Conservation (phyloP, 2,888 invertebrate genomes). For the Meloe dianella region DNA sequence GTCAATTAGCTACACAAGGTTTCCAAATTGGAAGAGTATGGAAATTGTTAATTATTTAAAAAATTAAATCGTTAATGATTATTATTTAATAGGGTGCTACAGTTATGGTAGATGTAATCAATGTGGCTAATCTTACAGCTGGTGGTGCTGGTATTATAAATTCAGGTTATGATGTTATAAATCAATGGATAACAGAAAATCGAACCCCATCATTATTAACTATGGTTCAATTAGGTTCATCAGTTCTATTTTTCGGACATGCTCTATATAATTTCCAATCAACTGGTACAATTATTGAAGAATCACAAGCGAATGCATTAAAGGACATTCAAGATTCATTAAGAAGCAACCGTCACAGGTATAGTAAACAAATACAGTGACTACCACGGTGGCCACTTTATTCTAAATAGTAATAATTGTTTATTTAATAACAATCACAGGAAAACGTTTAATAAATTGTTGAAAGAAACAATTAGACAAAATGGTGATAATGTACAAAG, state of each 20-base stretch:
- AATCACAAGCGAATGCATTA: constrained; percentile 63
- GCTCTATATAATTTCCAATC: constrained; percentile 52
- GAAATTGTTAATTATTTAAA: no score
- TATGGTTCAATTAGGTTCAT: constrained; percentile 52
- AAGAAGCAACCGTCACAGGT: constrained; percentile 63
- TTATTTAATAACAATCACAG: constrained; percentile 58
- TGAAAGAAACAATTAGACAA: constrained; percentile 63
- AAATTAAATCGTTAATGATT: no score
- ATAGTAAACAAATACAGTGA: no score
- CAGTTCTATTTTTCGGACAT: constrained; percentile 52
- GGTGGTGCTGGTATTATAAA: constrained; percentile 49
- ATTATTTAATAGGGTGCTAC: constrained; percentile 39
- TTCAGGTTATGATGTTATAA: constrained; percentile 46
- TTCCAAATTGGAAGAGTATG: constrained; percentile 46
- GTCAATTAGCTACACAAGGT: constrained; percentile 60
- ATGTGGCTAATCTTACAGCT: constrained; percentile 47
- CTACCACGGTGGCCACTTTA: no score
- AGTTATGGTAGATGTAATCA: constrained; percentile 44
- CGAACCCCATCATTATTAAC: constrained; percentile 56
- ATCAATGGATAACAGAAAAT: constrained; percentile 47
- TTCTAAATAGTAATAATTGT: no score
- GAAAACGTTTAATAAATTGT: constrained; percentile 66
- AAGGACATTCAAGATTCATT: constrained; percentile 63
- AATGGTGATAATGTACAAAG: constrained; percentile 56
- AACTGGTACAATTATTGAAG: constrained; percentile 54